Evolutionary conservation across 2,797 vertebrate species (phyloP), one percentile per base, ranked within the genome.

Genomic region (Aulostomus chinensis): DNA sequence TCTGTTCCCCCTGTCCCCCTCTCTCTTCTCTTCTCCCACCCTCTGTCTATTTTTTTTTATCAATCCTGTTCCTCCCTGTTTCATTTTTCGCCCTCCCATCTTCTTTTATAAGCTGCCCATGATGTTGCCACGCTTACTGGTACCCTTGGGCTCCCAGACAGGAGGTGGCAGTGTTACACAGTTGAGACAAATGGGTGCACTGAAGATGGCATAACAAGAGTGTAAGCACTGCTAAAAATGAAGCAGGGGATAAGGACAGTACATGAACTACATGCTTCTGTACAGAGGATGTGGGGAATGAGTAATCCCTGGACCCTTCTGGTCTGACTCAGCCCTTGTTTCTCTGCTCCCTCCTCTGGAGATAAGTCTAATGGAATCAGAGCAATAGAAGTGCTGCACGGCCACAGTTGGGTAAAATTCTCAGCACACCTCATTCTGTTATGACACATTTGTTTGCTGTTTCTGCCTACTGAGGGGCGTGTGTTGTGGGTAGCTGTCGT

Each of bases 141-240:
- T 65, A 57, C 63, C 78, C 72, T 55, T 13, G 75, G 78, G 80
- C 84, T 86, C 85, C 87, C 66, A 82, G 68, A 87, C 85, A 85
- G 86, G 72, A 89, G 88, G 84, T 86, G 90, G 89, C 88, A 85
- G 72, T 89, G 86, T 89, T 76, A 84, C 78, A 87, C 82, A 86
- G 75, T 80, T 5, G 55, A 80, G 74, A 75, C 69, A 73, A 70
- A 68, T 57, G 60, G 54, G 52, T 34, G 48, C 53, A 40, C 30
- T 14, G 52, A 60, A 74, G 57, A 68, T 43, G 73, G 69, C 62
- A 58, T 73, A 66, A 58, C 56, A 61, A 53, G 60, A 74, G 65
- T 70, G 68, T 46, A 51, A 70, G 63, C 49, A 17, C 56, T 53
- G 68, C 58, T 35, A 68, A 78, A 70, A 68, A 48, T 59, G 50